Percentiles rank a stretch among this genome's conserved stretches.
phyloP scores from a whole-genome alignment of 64 coral and sea anemone species.

The Dendrophyllia cribrosa region DNA sequence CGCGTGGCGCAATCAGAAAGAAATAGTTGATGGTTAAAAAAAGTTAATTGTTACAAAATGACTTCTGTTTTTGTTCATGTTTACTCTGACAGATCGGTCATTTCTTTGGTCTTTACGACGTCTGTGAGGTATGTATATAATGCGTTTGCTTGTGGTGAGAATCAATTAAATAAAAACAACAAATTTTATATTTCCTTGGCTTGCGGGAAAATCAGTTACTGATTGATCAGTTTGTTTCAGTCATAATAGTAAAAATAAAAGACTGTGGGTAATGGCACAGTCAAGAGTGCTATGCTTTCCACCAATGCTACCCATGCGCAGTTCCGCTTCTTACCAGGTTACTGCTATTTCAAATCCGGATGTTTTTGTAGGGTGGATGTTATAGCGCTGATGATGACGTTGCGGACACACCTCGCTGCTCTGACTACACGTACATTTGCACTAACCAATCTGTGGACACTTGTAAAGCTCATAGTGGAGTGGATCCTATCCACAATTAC shows the following conservation, averaged over 20 bases:
- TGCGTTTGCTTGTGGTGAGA: too few relatives aligned
- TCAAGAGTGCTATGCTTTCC: too few relatives aligned
- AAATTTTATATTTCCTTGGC: too few relatives aligned
- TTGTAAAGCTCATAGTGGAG: slow-evolving; percentile 73
- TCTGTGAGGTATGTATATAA: slow-evolving; percentile 79
- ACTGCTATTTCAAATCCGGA: not conserved
- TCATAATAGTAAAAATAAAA: too few relatives aligned
- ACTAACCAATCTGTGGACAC: slow-evolving; percentile 57
- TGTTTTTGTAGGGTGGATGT: slow-evolving; percentile 65
- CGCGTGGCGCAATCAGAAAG: too few relatives aligned
- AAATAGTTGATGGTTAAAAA: too few relatives aligned
- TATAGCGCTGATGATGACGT: slow-evolving; percentile 63
- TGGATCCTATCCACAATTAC: slow-evolving; percentile 87
- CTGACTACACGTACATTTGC: slow-evolving; percentile 67
- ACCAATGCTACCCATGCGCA: too few relatives aligned
- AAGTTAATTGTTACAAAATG: not conserved
- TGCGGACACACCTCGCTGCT: slow-evolving; percentile 76
- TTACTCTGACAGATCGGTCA: slow-evolving; percentile 74
- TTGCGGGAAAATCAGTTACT: too few relatives aligned
- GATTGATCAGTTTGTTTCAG: too few relatives aligned
- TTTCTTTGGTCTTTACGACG: slow-evolving; percentile 92
- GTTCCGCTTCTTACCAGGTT: too few relatives aligned
- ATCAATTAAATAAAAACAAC: too few relatives aligned
- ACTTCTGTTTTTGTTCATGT: not conserved
- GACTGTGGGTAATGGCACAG: too few relatives aligned